Base-by-base conservation (phyloP, 2,797 vertebrate species). In the Lophius americanus region DNA sequence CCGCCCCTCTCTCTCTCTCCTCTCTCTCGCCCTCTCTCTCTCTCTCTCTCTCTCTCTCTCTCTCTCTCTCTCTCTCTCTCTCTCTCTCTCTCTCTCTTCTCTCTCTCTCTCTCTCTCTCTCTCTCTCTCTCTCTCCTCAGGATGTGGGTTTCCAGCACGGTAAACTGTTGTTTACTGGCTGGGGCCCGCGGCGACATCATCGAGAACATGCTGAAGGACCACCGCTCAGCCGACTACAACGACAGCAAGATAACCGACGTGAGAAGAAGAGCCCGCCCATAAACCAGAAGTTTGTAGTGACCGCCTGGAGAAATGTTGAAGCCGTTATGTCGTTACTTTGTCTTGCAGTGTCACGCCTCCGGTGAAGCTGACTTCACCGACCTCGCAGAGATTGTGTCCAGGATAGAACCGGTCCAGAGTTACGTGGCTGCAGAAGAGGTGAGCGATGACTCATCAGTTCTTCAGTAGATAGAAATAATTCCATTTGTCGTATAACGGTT, bases 341-440 rank as follows among this genome's bases (percentile, higher is more conserved):
- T 67, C 14, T 72, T 1, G 35, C 46, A 95, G 94, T 88, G 93
- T 0, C 93, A 90, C 33, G 91, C 94, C 0, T 96, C 92, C 83
- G 93, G 94, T 38, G 95, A 89, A 36, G 96, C 96, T 0, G 95
- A 96, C 73, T 99, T 98, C 92, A 99, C 96, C 0, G 97, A 98
- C 87, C 91, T 99, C 69, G 97, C 97, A 0, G 97, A 99, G 89
- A 99, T 99, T 0, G 96, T 99, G 36, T 98, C 97, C 43, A 93
- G 97, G 66, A 98, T 98, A 4, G 97, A 99, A 63, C 96, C 97
- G 0, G 94, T 96, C n/a, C 94, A 95, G 37, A 95, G 87, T 85
- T 96, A 94, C n/a, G 74, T 94, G 2, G 93, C 94, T 0, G 93
- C 94, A 0, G 96, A 98, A 5, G 96, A 5, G 96, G 96, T 97